phyloP scores from a whole-genome alignment of 2,113 vertebrate species.

The Pao palembangensis region DNA sequence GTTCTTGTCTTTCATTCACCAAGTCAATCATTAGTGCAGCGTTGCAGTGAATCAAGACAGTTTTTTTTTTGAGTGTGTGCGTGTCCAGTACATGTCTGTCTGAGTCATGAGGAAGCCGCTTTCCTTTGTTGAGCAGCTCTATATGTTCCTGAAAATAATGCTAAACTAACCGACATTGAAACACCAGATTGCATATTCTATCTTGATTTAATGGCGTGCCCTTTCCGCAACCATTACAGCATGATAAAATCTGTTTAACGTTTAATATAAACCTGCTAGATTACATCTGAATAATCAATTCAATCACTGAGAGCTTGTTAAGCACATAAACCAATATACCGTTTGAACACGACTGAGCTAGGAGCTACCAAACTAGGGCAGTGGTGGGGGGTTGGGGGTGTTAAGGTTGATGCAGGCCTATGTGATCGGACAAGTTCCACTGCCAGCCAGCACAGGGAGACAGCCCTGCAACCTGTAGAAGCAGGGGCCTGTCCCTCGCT shows the following conservation, averaged over 20 bases:
- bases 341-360: slow-evolving; percentile 7
- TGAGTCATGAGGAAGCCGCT: neutral
- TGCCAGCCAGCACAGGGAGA: slow-evolving; percentile 23
- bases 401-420: slow-evolving; percentile 26
- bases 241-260: neutral
- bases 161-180: too few relatives aligned
- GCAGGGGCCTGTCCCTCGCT: slow-evolving; percentile 12
- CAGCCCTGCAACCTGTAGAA: slow-evolving; percentile 41
- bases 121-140: neutral
- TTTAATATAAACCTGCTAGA: neutral
- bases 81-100: neutral
- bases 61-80: neutral
- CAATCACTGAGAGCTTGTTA: slow-evolving; percentile 1
- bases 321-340: slow-evolving; percentile 11
- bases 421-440: slow-evolving; percentile 23
- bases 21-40: slow-evolving; percentile 19
- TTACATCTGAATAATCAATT: neutral
- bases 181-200: too few relatives aligned
- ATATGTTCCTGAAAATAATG: neutral
- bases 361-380: slow-evolving; percentile 20
- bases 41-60: slow-evolving; percentile 23
- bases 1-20: slow-evolving; percentile 6
- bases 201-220: too few relatives aligned
- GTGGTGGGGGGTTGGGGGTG: slow-evolving; percentile 8
- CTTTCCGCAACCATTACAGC: neutral